Percentiles rank a stretch among this genome's conserved stretches.
These are phyloP conservation scores for Galendromus occidentalis DNA, from an alignment of 1,140 invertebrate species.

Conservation along the genomic window DNA sequence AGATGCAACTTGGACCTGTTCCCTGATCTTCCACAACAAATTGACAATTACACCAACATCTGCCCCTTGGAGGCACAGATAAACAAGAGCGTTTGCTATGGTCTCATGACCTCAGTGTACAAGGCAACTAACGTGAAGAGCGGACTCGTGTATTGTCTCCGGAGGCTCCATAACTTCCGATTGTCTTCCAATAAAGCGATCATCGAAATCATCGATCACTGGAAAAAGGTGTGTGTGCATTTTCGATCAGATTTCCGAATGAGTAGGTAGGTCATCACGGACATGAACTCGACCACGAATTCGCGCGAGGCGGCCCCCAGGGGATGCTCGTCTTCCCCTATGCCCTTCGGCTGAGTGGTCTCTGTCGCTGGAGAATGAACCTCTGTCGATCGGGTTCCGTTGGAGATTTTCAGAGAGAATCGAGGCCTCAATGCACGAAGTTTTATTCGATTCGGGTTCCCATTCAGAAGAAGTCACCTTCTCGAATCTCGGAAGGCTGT, in stretches of 20 bases:
- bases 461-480: too few species aligned
- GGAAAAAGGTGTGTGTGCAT: background rate
- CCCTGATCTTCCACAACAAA: constrained; percentile 52
- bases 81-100: constrained; percentile 31
- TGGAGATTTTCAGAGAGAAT: too few species aligned
- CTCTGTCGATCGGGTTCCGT: too few species aligned
- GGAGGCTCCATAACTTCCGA: constrained; percentile 53
- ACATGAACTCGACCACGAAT: too few species aligned
- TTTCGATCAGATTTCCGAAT: too few species aligned
- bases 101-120: constrained; percentile 65
- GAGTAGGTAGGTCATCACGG: background rate
- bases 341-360: too few species aligned
- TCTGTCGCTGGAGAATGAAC: too few species aligned
- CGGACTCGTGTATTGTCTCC: constrained; percentile 60
- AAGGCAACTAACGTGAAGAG: constrained; percentile 73
- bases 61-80: constrained; percentile 51
- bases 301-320: too few species aligned
- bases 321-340: too few species aligned
- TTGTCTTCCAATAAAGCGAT: constrained; percentile 13
- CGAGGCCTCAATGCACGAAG: too few species aligned
- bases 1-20: constrained; percentile 14
- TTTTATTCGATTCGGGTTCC: too few species aligned
- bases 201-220: constrained; percentile 2
- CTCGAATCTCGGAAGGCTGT: too few species aligned
- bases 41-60: constrained; percentile 73